Evolutionary conservation across 2,797 vertebrate species (phyloP).

Genomic region (Bradypodion ventrale): DNA sequence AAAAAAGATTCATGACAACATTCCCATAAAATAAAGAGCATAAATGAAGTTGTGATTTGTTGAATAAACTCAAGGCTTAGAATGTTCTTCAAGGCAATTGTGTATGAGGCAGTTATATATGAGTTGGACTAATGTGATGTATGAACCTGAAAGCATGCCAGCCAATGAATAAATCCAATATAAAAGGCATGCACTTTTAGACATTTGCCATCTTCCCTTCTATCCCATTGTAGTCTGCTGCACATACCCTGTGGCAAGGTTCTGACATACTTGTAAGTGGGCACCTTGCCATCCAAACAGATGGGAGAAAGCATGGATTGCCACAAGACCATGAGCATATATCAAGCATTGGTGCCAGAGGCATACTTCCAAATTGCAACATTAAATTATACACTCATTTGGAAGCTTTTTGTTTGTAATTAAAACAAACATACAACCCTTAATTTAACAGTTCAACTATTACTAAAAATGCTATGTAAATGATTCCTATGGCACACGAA

Average conservation of each 20-base stretch:
- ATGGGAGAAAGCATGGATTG: slow-evolving; percentile 67
- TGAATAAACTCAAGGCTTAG: neutral
- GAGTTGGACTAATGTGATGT: no score
- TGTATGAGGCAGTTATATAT: neutral
- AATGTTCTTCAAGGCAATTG: neutral
- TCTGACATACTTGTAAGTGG: slow-evolving; percentile 72
- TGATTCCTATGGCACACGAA: neutral
- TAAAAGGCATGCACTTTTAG: slow-evolving; percentile 47
- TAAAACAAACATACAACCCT: slow-evolving; percentile 55
- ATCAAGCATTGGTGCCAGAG: slow-evolving; percentile 66
- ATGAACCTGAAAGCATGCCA: no score
- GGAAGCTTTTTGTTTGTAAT: slow-evolving; percentile 60
- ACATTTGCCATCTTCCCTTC: slow-evolving; percentile 45
- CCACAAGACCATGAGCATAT: slow-evolving; percentile 69
- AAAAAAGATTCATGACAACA: neutral
- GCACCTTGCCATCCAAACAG: slow-evolving; percentile 74
- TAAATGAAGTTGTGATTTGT: neutral
- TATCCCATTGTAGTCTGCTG: slow-evolving; percentile 64
- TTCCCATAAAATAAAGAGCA: neutral
- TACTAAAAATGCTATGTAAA: slow-evolving; percentile 47
- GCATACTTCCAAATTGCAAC: slow-evolving; percentile 64
- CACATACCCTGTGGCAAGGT: slow-evolving; percentile 60
- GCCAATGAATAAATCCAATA: neutral
- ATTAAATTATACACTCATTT: slow-evolving; percentile 66
- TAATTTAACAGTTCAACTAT: slow-evolving; percentile 47